Base-by-base conservation (phyloP, 2,888 invertebrate species). In the Tipula confusa region DNA sequence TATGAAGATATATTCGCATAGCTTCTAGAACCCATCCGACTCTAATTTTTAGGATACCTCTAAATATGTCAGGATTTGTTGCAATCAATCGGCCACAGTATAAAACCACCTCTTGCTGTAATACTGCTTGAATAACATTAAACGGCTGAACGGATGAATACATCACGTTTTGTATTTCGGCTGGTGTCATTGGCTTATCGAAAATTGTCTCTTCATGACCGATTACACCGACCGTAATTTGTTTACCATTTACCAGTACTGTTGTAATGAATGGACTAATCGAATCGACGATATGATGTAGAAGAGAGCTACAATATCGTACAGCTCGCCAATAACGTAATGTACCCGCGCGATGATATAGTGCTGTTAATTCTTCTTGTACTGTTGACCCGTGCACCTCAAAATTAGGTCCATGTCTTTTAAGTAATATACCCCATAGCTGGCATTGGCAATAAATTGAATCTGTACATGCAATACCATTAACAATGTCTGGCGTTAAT, bases 221-320 rank as follows among this genome's bases (percentile, higher is more conserved):
- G 87, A 97, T 95, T 83, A 98, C 97, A 31, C 98, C 98, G 1
- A 98, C 96, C 0, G 98, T 98, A 92, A 90, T 97, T 93, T 98
- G 98, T 90, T 99, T 99, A 85, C 99, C 99, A 89, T 98, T 96
- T 79, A 99, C 99, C 82, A 99, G 92, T 85, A 99, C 96, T 0
- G 97, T 97, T 79, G 99, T 99, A 87, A 99, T 98, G 88, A 98
- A 98, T 4, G 99, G 99, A 89, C 98, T 98, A 87, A 99, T 96
- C 85, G 98, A 98, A 90, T 99, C 99, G 9, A 99, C 98, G 84
- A 97, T 95, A 89, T 99, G 98, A 89, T 94, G 94, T 84, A 99
- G 92, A 84, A 98, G 91, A 86, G 97, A 97, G 85, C 98, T 97
- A 87, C 98, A 98, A 89, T 97, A 97, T 83, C 99, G 93, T 81